phyloP scores from a whole-genome alignment of 1,140 invertebrate genomes.

The Heterodera carotae region DNA sequence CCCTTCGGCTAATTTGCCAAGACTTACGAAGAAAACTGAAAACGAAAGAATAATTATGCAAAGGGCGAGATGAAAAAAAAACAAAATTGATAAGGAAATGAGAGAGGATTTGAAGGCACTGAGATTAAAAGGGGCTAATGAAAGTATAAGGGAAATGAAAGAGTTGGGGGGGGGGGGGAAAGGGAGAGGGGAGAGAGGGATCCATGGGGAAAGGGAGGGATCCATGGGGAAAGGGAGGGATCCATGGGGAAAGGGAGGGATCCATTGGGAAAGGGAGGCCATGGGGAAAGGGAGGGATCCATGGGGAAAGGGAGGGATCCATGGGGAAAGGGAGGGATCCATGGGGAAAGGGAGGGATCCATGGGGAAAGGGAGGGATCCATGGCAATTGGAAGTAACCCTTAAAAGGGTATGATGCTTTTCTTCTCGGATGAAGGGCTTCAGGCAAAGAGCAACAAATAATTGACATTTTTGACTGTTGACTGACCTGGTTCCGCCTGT shows the following conservation, averaged over 20 bases:
- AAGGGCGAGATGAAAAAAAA: not conserved
- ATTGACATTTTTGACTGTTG: not conserved
- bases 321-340: too few relatives aligned
- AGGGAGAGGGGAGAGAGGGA: not conserved
- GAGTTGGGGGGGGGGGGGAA: not conserved
- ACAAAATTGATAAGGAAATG: constrained; percentile 15
- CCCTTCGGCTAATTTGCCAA: not conserved
- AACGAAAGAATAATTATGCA: constrained; percentile 7
- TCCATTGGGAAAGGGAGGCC: not conserved
- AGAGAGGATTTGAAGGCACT: not conserved
- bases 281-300: not conserved
- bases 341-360: too few relatives aligned
- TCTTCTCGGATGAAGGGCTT: too few relatives aligned
- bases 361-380: too few relatives aligned
- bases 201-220: not conserved
- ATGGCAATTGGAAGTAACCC: not conserved
- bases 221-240: not conserved
- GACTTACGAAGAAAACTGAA: not conserved
- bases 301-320: too few relatives aligned
- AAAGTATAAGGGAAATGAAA: not conserved
- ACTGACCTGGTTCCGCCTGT: constrained; percentile 21
- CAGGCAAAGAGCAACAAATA: not conserved
- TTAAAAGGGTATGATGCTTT: too few relatives aligned
- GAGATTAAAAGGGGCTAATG: not conserved
- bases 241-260: not conserved